Evolutionary conservation across 1,140 invertebrate genomes (phyloP), one percentile per base, ranked within the genome.

Genomic region (Pectinophora gossypiella): DNA sequence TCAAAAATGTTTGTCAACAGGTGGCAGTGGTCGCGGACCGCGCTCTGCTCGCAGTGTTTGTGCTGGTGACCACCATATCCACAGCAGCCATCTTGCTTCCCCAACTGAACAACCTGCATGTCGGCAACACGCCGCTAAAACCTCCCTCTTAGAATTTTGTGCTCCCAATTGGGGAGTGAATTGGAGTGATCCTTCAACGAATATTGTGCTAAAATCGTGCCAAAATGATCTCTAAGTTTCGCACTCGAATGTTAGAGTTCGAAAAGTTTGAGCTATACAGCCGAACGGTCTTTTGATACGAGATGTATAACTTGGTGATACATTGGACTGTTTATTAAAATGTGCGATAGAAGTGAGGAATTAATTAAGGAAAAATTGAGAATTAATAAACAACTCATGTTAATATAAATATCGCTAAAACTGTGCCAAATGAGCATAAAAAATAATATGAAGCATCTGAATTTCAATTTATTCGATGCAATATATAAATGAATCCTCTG

Each of bases 11-110:
- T 32, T 50, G n/a, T 52, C 19, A 19, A 21, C 74, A 87, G 77
- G 85, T 89, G 53, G 85, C 87, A 4, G 80, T 89, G 1, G 87
- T 89, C 23, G 82, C 86, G 4, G 85, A 89, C 48, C 77, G 87
- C 21, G 87, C 85, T 1, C 61, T 89, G 7, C 68, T 89, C 3
- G 87, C 87, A 0, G 82, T 85, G 0, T 89, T 89, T 58, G 77
- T 88, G 44, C 57, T 89, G 47, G 76, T 87, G 13, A 89, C 85
- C n/a, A 69, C 71, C 2, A 74, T 86, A 38, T 65, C 85, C 0
- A 88, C 87, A 2, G 81, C 82, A 3, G 85, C 85, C 40, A 89
- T 89, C 19, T 62, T 89, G 20, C 61, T 85, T 20, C 84, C 84
- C 1, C 84, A 87, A 49, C 54, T 85, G 19, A 84, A 85, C 59